Evolutionary conservation across 2,888 invertebrate species (phyloP), one percentile per base, ranked within the genome.

Genomic region (Pachymerium ferrugineum): DNA sequence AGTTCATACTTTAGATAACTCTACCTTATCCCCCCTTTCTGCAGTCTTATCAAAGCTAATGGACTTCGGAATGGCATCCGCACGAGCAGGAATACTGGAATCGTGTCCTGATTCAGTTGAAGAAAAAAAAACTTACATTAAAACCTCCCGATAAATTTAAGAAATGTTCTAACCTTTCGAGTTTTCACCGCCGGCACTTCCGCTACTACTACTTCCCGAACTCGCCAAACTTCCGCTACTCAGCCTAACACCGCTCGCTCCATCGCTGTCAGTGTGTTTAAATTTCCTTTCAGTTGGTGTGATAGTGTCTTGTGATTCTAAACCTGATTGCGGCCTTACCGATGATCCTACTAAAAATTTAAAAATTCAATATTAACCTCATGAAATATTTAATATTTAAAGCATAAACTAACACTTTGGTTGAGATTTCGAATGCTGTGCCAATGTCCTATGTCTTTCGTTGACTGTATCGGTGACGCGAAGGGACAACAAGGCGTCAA

Each of bases 21-120:
- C 28, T 35, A 73, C 82, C 84, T 89, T 88, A 78, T 90, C 89
- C 1, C 88, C 88, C 78, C 92, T 89, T 80, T 93, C 92, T 0
- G 93, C 93, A 0, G 92, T 92, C 81, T 93, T 91, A 83, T 94
- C 94, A 79, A 94, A 94, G 81, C 92, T 93, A 78, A 94, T 94
- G 80, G 93, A 94, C 83, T 94, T 94, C 0, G 93, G 93, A 79
- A 94, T 94, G 1, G 93, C 92, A 0, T 93, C 93, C 0, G 80
- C 62, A 62, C 62, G 62, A 25, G 28, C 1, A 79, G 62, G 28
- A 0, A 28, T 22, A 12, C 62, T 10, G 8, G 62, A 25, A 25
- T 62, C 62, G 2, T 62, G 62, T 1, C 25, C 28, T 10, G 62
- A 62, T 25, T n/a, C 28, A 62, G 25, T 12, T 25, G 22, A 35